Base-by-base conservation (phyloP, 2,113 vertebrate genomes). In the Delphinapterus leucas region DNA sequence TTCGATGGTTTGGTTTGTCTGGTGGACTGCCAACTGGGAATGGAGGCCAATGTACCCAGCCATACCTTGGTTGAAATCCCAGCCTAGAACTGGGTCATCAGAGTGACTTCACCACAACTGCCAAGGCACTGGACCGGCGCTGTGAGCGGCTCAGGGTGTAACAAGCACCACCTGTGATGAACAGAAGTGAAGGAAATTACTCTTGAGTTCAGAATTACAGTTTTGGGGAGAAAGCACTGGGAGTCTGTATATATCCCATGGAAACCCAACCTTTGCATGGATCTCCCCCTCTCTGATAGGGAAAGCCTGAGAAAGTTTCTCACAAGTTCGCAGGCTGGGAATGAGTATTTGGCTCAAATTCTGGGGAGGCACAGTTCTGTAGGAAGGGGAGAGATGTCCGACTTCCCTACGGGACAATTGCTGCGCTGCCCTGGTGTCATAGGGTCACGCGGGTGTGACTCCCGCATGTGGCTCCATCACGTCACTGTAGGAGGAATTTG, bases 391-490 rank as follows among this genome's bases (percentile, higher is more conserved):
- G 25, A 83, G 47, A 33, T 25, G 6, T 8, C 36, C 20, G 53
- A 28, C 76, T 13, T 44, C 13, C 44, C 17, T 47, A 44, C 1
- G 4, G 36, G 17, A 63, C 33, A 31, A 1, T 17, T 89, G 70
- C 33, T 41, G 41, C 2, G 9, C 41, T 61, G 20, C 70, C 33
- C 23, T 3, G n/a, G 26, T 10, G 65, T 8, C 8, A 13, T 6
- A 13, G 28, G 25, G 8, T 33, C 26, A 4, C 0, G 0, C 9
- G 6, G 9, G n/a, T 61, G 28, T 53, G 38, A 38, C 38, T 38
- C 38, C 38, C 38, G 38, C 38, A 4, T 0, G 6, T 18, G 7
- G 38, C 47, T 60, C 12, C 5, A 6, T n/a, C 10, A 33, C 1
- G 0, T 49, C 49, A 12, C 38, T 3, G 21, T 5, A n/a, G 79